Evolutionary conservation across 2,888 invertebrate species (phyloP), one percentile per base, ranked within the genome.

Genomic region (Laspeyria flexula): DNA sequence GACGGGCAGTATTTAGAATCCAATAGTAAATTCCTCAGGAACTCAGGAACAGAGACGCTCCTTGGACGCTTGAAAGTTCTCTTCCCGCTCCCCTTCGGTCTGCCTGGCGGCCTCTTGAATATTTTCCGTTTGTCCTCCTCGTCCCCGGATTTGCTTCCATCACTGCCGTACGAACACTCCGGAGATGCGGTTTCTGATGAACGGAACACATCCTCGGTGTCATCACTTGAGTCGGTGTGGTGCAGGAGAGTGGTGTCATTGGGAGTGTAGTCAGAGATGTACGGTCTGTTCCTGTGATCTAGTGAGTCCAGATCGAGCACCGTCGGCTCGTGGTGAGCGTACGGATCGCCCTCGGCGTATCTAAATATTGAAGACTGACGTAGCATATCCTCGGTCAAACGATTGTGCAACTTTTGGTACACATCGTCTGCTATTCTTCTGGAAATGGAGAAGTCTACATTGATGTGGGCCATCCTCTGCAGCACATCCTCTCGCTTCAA

Each of bases 21-120:
- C 55, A 95, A 93, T 46, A 98, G 89, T 23, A 98, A 93, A 79
- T 97, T 96, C 61, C 96, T 93, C 67, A 98, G 95, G 83, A 98
- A 98, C 84, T 98, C 97, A 94, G 97, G 97, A 30, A 98, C 92
- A 34, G 92, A 92, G 2, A 92, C 92, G 79, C 90, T 92, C 57
- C 88, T 78, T 4, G 90, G 87, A 35, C 90, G 88, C 73, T 92
- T 92, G 65, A 81, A 79, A 30, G 83, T 74, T 61, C 90, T 92
- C 42, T 88, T 79, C 9, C 92, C 92, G 70, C 89, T 91, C 12
- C 93, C 93, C 51, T 90, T 90, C 5, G 94, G 93, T 60, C 94
- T 87, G 18, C 94, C 94, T 0, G 94, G 93, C 11, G 92, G 90
- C 65, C 94, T 85, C 69, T 93, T 94, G 50, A 88, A 79, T 58